These are phyloP conservation scores for Chaetodon trifasciatus DNA, from an alignment of 2,797 vertebrate genomes.

Conservation along the genomic window DNA sequence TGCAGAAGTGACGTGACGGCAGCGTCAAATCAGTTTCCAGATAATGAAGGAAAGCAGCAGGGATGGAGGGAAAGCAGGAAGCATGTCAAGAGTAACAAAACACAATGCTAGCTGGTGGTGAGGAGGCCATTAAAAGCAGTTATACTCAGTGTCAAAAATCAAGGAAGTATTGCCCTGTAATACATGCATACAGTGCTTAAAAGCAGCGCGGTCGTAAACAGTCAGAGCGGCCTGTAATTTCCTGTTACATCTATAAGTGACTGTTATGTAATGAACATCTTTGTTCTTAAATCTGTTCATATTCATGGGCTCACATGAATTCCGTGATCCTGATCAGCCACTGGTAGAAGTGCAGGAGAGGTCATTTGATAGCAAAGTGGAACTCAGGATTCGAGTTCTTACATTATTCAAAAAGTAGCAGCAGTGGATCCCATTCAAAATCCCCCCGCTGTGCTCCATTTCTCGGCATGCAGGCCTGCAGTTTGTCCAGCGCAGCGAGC, in stretches of 20 bases:
- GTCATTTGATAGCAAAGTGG: constrained; percentile 49
- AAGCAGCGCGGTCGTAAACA: neutral
- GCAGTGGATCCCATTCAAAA: constrained; percentile 60
- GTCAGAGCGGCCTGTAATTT: neutral
- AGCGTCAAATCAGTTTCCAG: neutral
- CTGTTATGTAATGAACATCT: too few relatives aligned
- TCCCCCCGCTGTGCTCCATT: constrained; percentile 65
- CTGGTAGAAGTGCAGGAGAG: constrained; percentile 4
- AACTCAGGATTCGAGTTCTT: constrained; percentile 53
- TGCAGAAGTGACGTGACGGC: neutral
- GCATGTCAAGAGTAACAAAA: neutral
- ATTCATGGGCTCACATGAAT: neutral
- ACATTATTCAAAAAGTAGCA: constrained; percentile 68
- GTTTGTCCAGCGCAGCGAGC: constrained; percentile 63
- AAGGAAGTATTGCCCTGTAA: neutral
- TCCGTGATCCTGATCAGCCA: neutral
- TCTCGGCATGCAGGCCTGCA: constrained; percentile 52
- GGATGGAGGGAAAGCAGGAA: neutral
- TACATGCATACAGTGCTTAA: too few relatives aligned
- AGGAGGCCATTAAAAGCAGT: neutral
- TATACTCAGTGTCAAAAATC: neutral
- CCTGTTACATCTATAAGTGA: neutral
- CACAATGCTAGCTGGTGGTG: neutral
- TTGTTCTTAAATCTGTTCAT: neutral
- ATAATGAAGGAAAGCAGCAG: neutral